Evolutionary conservation across 64 coral and sea anemone genomes (phyloP), one percentile per base, ranked within the genome.

Genomic region (Montipora sp.): DNA sequence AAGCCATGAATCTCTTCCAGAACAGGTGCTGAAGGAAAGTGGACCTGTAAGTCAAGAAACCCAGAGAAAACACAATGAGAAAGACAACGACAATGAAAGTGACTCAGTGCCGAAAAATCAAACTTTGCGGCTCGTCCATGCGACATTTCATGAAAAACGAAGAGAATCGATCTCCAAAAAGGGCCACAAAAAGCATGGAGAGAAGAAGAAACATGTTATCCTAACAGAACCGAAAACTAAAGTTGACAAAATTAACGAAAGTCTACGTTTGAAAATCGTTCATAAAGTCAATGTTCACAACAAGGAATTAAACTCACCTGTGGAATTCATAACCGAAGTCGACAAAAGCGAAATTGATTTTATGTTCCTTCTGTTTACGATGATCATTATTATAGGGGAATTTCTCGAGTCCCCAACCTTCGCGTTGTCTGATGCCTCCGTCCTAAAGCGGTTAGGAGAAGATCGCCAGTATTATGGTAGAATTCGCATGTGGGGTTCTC

Each of bases 391-490:
- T 23, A 77, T 96, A 9, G 98, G 92, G 3, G 94, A 99, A 69
- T 96, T 99, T 69, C 47, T 99, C 0, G 98, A 99, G 20, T 99
- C 98, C 20, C 92, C 98, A 61, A 94, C 94, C 3, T 96, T 80
- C 63, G 88, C 98, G 16, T 90, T 99, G 4, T 96, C 98, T 1
- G 98, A 99, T 27, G 83, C 98, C 10, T 99, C 98, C 80, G 89
- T 96, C 55, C 86, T 99, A 14, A 91, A 90, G 44, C 53, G 91
- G 22, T 89, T 99, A 0, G 95, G 88, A 11, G 92, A 98, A 23
- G 86, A 96, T 47, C 90, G 91, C 75, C 77, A 89, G 13, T 94
- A 94, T 60, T 98, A 98, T 51, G 96, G 96, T 16, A 74, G 90
- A 47, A 96, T 98, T 47, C 76, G 97, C 12, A 68, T 94, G 69